These are phyloP conservation scores for Zalophus californianus DNA, from an alignment of 2,797 vertebrate species.

Conservation along the genomic window DNA sequence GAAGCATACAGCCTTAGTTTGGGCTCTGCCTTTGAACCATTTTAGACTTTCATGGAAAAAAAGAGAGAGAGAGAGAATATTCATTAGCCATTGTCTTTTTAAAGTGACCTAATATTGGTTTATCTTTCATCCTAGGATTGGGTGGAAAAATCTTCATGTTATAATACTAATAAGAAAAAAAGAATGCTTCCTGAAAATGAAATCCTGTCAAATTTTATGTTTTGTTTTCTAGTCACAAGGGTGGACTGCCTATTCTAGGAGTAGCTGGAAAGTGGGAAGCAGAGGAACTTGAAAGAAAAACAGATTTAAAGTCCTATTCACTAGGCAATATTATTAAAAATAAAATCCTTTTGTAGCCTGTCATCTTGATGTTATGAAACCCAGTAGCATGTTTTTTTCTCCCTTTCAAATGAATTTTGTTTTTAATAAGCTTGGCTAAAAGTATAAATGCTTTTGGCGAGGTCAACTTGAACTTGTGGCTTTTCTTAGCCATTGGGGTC, in stretches of 20 bases:
- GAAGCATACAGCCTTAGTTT: background rate
- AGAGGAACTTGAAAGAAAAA: slow-evolving; percentile 65
- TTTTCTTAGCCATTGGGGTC: slow-evolving; percentile 83
- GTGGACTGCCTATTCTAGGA: slow-evolving; percentile 40
- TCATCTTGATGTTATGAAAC: slow-evolving; percentile 85
- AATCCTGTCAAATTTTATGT: slow-evolving; percentile 68
- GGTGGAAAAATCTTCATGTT: slow-evolving; percentile 70
- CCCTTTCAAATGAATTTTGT: slow-evolving; percentile 82
- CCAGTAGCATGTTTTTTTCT: slow-evolving; percentile 78
- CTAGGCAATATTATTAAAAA: slow-evolving; percentile 79
- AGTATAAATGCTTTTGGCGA: slow-evolving; percentile 84
- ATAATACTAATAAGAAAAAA: slow-evolving; percentile 77
- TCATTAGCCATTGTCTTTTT: slow-evolving; percentile 69
- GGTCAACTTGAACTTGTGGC: slow-evolving; percentile 87
- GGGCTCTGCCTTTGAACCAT: background rate
- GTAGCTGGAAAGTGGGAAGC: slow-evolving; percentile 51
- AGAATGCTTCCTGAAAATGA: slow-evolving; percentile 77
- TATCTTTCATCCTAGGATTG: slow-evolving; percentile 73
- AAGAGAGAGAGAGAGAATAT: background rate
- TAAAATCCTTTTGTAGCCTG: slow-evolving; percentile 76
- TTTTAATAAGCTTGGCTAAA: slow-evolving; percentile 85
- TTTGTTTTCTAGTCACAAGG: slow-evolving; percentile 81
- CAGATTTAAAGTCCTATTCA: slow-evolving; percentile 76
- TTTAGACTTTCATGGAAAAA: slow-evolving; percentile 33
- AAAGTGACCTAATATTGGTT: slow-evolving; percentile 76